These are phyloP conservation scores for Linyphia triangularis DNA, from an alignment of 2,888 invertebrate genomes.

Conservation along the genomic window DNA sequence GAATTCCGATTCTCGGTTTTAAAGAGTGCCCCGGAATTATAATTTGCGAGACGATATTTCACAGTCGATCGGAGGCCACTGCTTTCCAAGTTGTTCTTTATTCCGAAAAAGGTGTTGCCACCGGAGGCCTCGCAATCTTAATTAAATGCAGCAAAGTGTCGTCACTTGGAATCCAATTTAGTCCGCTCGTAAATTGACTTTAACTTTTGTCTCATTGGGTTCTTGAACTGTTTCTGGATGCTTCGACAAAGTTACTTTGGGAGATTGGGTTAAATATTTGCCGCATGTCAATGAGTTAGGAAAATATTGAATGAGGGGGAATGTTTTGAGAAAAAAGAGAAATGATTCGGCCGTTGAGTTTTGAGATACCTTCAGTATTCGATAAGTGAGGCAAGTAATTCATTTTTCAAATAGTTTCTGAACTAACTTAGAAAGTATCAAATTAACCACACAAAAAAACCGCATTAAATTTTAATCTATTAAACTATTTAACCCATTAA, in stretches of 20 bases:
- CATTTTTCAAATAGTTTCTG: not conserved
- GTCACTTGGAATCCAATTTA: conserved; percentile 41
- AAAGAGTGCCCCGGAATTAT: conserved; percentile 53
- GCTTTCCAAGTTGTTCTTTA: not conserved
- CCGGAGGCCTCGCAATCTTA: conserved; percentile 41
- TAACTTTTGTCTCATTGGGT: conserved; percentile 65
- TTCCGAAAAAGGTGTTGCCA: conserved; percentile 32
- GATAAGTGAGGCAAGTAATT: not conserved
- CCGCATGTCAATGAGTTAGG: conserved; percentile 7
- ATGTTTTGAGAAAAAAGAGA: not conserved
- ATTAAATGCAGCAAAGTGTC: conserved; percentile 45
- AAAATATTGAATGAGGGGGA: not conserved
- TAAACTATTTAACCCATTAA: no score
- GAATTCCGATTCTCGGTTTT: conserved; percentile 18
- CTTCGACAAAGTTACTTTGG: conserved; percentile 29
- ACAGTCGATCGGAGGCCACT: conserved; percentile 50
- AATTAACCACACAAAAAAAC: no score
- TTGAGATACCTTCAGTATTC: not conserved
- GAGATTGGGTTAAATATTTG: conserved; percentile 44
- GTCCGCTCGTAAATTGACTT: conserved; percentile 64
- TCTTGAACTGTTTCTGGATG: not conserved
- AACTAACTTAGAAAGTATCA: no score
- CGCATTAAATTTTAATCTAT: no score
- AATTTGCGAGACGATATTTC: conserved; percentile 70
- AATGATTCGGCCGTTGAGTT: not conserved